Conservation (phyloP, 1,140 invertebrate species). For the Cyclargus thomasi region DNA sequence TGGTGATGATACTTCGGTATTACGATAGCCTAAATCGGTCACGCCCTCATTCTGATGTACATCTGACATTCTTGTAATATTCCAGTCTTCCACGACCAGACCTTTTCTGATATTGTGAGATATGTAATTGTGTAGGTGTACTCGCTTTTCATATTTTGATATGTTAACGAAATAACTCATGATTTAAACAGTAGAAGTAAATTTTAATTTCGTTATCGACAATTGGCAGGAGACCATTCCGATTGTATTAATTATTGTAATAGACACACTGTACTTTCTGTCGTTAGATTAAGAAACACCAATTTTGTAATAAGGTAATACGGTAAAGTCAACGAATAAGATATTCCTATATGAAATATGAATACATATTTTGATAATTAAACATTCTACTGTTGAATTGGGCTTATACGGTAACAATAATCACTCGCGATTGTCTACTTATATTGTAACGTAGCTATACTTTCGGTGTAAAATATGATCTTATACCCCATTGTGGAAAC, state of each 20-base stretch:
- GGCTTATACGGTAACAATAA: slow-evolving; percentile 52
- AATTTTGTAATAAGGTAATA: slow-evolving; percentile 16
- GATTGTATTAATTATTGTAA: slow-evolving; percentile 1
- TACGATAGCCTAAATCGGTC: too few relatives aligned
- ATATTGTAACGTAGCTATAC: slow-evolving; percentile 42
- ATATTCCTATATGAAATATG: slow-evolving; percentile 49
- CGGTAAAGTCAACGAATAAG: slow-evolving; percentile 51
- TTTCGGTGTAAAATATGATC: slow-evolving; percentile 45
- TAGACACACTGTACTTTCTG: neutral
- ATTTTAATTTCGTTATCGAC: neutral
- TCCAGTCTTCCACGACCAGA: slow-evolving; percentile 8
- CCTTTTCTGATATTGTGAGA: neutral
- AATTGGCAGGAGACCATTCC: neutral
- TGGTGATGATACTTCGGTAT: too few relatives aligned
- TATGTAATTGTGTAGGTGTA: neutral
- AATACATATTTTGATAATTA: slow-evolving; percentile 58
- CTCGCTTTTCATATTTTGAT: neutral
- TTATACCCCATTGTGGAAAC: slow-evolving; percentile 42
- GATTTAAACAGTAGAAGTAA: neutral
- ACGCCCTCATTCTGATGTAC: neutral
- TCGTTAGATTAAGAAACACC: slow-evolving; percentile 2
- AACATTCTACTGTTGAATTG: slow-evolving; percentile 51
- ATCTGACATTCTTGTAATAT: neutral
- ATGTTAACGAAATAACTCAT: neutral
- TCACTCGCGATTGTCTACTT: slow-evolving; percentile 47